These are phyloP conservation scores for Oeneis ivallda DNA, from an alignment of 2,888 invertebrate genomes.

Conservation along the genomic window DNA sequence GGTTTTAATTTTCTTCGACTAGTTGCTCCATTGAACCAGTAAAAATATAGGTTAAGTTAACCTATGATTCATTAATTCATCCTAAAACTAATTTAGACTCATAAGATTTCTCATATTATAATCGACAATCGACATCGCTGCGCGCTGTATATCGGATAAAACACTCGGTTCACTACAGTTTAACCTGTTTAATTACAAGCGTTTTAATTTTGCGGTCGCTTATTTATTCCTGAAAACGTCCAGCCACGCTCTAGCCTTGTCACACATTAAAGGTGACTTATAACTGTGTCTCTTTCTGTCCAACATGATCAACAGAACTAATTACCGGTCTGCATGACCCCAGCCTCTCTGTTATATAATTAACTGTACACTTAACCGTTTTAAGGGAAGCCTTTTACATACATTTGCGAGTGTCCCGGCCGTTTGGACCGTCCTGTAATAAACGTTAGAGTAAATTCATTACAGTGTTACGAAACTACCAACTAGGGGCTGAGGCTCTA, in stretches of 20 bases:
- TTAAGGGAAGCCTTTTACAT: constrained; percentile 33
- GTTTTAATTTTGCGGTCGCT: constrained; percentile 20
- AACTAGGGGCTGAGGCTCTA: not conserved
- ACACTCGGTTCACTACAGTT: constrained; percentile 9
- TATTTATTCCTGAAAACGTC: constrained; percentile 16
- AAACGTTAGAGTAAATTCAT: constrained; percentile 24
- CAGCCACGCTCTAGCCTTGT: constrained; percentile 1
- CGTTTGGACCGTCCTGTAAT: constrained; percentile 17
- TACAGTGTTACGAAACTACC: constrained; percentile 11
- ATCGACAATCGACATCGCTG: not conserved
- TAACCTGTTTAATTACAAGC: constrained; percentile 22
- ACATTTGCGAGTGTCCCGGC: constrained; percentile 22
- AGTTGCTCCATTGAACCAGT: no score
- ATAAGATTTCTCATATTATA: not conserved
- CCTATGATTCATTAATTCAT: not conserved
- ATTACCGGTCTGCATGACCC: constrained; percentile 35
- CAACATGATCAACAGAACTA: constrained; percentile 21
- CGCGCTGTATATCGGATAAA: not conserved
- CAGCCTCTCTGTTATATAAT: constrained; percentile 37
- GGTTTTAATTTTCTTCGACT: no score
- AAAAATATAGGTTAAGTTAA: no score
- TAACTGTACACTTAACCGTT: constrained; percentile 45
- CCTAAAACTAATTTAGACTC: not conserved
- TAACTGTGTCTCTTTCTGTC: not conserved
- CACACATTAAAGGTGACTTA: not conserved